Percentiles rank a stretch among this genome's conserved stretches.
Conservation (phyloP, 2,888 invertebrate genomes). For the Cordilura impudica region DNA sequence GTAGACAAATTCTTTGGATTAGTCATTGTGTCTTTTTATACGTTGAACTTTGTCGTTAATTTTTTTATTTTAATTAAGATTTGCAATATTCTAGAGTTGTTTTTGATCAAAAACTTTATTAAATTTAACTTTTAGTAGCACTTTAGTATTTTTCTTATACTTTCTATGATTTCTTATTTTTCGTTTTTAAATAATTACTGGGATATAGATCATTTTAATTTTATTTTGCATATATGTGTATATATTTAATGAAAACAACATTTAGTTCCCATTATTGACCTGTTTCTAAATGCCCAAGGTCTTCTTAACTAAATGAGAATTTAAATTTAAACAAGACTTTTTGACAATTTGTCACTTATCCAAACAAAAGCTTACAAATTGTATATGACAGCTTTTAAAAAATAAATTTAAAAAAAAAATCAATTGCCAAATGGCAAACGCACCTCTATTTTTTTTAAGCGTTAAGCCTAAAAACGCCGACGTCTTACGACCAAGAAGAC, state of each 20-base stretch:
- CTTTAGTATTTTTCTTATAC: not conserved
- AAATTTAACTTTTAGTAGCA: not conserved
- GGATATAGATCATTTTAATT: not conserved
- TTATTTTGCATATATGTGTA: not conserved
- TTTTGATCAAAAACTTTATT: no score
- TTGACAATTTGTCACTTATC: conserved; percentile 56
- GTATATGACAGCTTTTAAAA: conserved; percentile 28
- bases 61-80: not conserved
- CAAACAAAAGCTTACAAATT: conserved; percentile 43
- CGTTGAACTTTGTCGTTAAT: not conserved
- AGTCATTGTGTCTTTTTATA: conserved; percentile 4
- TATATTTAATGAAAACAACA: not conserved
- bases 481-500: conserved; percentile 4
- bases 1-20: not conserved
- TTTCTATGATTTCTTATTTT: not conserved
- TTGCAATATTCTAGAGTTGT: not conserved
- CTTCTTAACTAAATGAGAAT: conserved; percentile 6
- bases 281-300: not conserved
- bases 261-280: not conserved
- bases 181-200: not conserved
- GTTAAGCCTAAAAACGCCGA: conserved; percentile 38
- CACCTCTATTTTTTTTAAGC: conserved; percentile 49
- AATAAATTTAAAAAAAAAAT: not conserved
- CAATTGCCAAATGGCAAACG: conserved; percentile 53
- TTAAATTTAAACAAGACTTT: not conserved